Conservation (phyloP, 2,888 invertebrate species). For the Hermaeophaga mercurialis region DNA sequence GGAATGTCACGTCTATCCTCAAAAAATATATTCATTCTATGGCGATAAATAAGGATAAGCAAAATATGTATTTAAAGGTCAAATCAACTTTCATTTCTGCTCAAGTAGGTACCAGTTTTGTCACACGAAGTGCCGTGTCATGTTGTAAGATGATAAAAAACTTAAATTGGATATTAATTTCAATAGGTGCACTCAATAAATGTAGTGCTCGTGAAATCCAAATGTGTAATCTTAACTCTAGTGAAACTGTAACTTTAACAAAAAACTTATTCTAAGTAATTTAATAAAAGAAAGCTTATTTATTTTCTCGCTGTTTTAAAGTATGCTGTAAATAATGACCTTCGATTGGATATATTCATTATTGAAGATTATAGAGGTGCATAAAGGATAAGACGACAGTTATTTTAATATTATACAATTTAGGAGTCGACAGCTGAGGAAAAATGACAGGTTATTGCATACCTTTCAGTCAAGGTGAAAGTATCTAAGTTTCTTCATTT, state of each 20-base stretch:
- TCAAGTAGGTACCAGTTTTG: constrained; percentile 9
- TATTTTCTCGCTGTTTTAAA: not conserved
- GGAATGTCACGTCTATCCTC: too few relatives aligned
- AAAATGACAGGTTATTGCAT: not conserved
- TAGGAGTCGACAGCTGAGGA: not conserved
- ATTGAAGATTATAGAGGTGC: constrained; percentile 8
- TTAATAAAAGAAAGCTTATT: not conserved
- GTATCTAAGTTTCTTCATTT: not conserved
- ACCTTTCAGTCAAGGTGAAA: not conserved
- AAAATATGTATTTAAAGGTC: constrained; percentile 7
- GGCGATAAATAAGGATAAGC: not conserved
- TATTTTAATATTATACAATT: constrained; percentile 3
- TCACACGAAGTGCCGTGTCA: constrained; percentile 8
- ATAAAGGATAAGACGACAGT: constrained; percentile 1
- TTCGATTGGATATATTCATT: constrained; percentile 4
- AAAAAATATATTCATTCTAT: too few relatives aligned
- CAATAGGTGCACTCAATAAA: too few relatives aligned
- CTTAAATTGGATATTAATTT: constrained; percentile 2
- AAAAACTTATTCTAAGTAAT: constrained; percentile 1
- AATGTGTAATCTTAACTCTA: not conserved
- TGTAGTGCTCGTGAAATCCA: not conserved
- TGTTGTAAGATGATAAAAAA: constrained; percentile 9
- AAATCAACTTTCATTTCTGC: constrained; percentile 18
- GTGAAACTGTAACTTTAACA: constrained; percentile 1
- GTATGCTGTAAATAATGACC: not conserved